These are phyloP conservation scores for Manduca sexta DNA, from an alignment of 1,140 invertebrate genomes.

Conservation along the genomic window DNA sequence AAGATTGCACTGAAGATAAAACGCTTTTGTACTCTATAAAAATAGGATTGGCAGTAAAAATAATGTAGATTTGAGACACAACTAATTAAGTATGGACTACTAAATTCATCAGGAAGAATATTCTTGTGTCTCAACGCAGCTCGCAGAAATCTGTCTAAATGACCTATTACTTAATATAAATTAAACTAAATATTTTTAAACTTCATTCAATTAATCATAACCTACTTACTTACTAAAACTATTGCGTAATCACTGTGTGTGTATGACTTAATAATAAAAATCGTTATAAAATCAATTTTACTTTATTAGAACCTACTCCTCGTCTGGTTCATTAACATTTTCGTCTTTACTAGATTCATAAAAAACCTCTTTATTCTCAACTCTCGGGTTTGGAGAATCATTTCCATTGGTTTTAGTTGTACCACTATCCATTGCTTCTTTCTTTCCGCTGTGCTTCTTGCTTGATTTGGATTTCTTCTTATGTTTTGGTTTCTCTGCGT, in stretches of 20 bases:
- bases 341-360: constrained; percentile 55
- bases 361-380: constrained; percentile 25
- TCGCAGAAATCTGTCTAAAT: too few relatives aligned
- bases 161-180: too few relatives aligned
- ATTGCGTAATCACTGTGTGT: too few relatives aligned
- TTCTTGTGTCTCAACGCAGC: too few relatives aligned
- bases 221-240: too few relatives aligned
- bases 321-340: constrained; percentile 49
- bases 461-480: constrained; percentile 21
- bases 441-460: constrained; percentile 16
- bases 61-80: background rate
- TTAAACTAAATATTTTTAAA: too few relatives aligned
- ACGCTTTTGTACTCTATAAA: constrained; percentile 24
- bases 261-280: too few relatives aligned
- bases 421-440: constrained; percentile 4
- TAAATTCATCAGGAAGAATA: too few relatives aligned
- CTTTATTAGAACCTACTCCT: constrained; percentile 21
- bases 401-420: constrained; percentile 8
- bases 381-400: constrained; percentile 9
- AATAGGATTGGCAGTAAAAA: constrained; percentile 31
- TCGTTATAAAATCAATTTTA: background rate
- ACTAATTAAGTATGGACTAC: too few relatives aligned
- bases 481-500: constrained; percentile 4
- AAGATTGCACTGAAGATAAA: constrained; percentile 15
- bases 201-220: too few relatives aligned